Evolutionary conservation across 2,797 vertebrate species (phyloP).

Genomic region (Rhinatrema bivittatum): DNA sequence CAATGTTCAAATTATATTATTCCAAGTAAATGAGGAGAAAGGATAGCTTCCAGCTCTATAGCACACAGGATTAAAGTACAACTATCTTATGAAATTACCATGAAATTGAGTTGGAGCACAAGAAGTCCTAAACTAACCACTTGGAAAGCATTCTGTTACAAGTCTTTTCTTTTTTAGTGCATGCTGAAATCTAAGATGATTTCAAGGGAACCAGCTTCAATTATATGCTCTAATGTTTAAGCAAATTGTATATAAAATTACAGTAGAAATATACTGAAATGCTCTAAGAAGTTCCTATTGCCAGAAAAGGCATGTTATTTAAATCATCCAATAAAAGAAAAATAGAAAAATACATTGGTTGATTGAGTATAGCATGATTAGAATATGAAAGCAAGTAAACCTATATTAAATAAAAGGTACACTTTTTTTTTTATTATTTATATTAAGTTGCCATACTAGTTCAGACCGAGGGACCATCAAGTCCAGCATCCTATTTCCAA

Average conservation of each 20-base stretch:
- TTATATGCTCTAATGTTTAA: constrained; percentile 32
- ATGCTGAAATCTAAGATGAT: constrained; percentile 35
- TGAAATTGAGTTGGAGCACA: constrained; percentile 44
- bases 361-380: not conserved
- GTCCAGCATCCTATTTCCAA: no score
- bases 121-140: constrained; percentile 42
- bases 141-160: constrained; percentile 40
- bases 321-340: not conserved
- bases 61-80: constrained; percentile 41
- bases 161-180: constrained; percentile 22
- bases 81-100: constrained; percentile 42
- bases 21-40: constrained; percentile 21
- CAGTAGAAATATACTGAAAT: not conserved
- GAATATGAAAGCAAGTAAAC: not conserved
- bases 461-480: no score
- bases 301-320: not conserved
- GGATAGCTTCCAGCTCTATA: constrained; percentile 21
- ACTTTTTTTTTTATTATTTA: no score
- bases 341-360: rapidly evolving
- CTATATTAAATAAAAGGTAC: no score
- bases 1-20: constrained; percentile 11
- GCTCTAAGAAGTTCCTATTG: constrained; percentile 4
- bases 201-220: constrained; percentile 34
- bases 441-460: no score
- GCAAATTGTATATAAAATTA: constrained; percentile 9